Evolutionary conservation across 2,888 invertebrate species (phyloP).

Genomic region (Alitta virens): DNA sequence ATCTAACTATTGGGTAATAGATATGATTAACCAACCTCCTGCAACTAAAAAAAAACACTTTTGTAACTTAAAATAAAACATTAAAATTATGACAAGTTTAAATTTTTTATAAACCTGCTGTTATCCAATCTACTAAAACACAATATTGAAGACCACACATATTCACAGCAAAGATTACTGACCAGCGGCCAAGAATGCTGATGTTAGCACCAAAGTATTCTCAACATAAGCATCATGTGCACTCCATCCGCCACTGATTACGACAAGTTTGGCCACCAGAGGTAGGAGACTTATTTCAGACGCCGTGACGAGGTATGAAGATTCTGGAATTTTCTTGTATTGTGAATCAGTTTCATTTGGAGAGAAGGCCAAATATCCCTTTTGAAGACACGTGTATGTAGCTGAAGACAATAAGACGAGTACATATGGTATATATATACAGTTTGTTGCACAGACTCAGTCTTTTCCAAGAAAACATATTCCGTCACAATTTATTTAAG

Average conservation of each 20-base stretch:
- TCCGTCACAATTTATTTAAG: too few relatives aligned
- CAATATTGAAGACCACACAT: background rate
- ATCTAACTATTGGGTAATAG: too few relatives aligned
- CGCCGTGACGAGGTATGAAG: conserved; percentile 41
- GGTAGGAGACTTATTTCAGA: conserved; percentile 42
- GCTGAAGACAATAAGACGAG: too few relatives aligned
- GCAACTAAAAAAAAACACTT: too few relatives aligned
- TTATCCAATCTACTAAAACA: too few relatives aligned
- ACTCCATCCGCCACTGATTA: conserved; percentile 43
- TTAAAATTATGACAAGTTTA: too few relatives aligned
- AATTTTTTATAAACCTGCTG: too few relatives aligned
- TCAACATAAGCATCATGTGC: conserved; percentile 28
- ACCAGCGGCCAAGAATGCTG: conserved; percentile 44
- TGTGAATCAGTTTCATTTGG: conserved; percentile 33
- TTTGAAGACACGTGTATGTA: conserved; percentile 43
- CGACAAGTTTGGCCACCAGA: conserved; percentile 46
- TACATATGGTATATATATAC: too few relatives aligned
- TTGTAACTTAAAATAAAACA: too few relatives aligned
- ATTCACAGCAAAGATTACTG: background rate
- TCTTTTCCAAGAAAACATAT: too few relatives aligned
- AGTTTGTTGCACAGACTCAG: too few relatives aligned
- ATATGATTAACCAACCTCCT: too few relatives aligned
- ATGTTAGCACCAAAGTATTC: conserved; percentile 33
- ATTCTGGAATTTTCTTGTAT: conserved; percentile 28
- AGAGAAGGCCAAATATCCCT: conserved; percentile 41